A percentile compares a stretch with the other conserved stretches of the same genome.
phyloP scores from a whole-genome alignment of 2,888 invertebrate species.

The Atherix ibis region DNA sequence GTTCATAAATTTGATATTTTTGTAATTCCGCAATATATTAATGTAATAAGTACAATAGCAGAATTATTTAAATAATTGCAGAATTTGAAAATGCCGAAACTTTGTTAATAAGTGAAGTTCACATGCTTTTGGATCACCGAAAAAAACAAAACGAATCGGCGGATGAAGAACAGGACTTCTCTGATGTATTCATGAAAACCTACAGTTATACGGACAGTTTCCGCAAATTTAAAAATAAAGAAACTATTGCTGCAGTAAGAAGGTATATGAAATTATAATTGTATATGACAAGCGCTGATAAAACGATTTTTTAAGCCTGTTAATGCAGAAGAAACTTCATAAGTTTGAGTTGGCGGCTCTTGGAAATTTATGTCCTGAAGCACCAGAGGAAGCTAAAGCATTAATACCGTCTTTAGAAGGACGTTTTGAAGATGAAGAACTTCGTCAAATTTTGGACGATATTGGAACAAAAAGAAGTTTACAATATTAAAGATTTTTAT shows the following conservation, averaged over 20 bases:
- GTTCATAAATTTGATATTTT: not conserved
- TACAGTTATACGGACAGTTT: conserved; percentile 91
- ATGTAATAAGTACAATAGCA: not conserved
- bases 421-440: conserved; percentile 93
- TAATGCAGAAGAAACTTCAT: conserved; percentile 89
- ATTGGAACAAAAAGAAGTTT: conserved; percentile 97
- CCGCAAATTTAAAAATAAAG: conserved; percentile 94
- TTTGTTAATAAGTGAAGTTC: conserved; percentile 85
- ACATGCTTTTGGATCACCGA: conserved; percentile 91
- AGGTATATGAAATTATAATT: conserved; percentile 42
- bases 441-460: conserved; percentile 91
- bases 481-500: conserved; percentile 53
- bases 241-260: conserved; percentile 91
- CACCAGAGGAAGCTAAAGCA: conserved; percentile 95
- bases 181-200: conserved; percentile 97
- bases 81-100: conserved; percentile 99
- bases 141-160: conserved; percentile 96
- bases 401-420: conserved; percentile 94
- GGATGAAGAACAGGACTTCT: conserved; percentile 96
- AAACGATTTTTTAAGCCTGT: conserved; percentile 41
- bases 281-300: not conserved
- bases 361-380: conserved; percentile 97
- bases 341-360: conserved; percentile 96
- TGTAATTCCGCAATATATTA: not conserved
- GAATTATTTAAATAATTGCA: conserved; percentile 31